Conservation (phyloP, 1,140 invertebrate genomes). For the Drosophila ogumai region DNA sequence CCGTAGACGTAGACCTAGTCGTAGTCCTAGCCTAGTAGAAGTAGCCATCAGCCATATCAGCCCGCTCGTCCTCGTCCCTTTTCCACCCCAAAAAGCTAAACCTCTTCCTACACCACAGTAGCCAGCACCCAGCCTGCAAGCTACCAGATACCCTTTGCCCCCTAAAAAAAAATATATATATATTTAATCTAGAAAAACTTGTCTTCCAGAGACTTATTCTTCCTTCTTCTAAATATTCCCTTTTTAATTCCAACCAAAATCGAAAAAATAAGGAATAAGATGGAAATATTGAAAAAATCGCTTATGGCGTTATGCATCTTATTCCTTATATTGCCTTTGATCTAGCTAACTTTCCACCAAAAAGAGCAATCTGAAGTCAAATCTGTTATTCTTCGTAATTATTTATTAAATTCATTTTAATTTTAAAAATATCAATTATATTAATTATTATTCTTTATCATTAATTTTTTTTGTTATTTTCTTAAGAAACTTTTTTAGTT, state of each 20-base stretch:
- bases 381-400: not conserved
- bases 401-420: not conserved
- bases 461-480: too few species aligned
- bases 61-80: not conserved
- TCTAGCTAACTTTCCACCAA: not conserved
- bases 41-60: constrained; percentile 21
- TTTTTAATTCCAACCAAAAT: not conserved
- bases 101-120: constrained; percentile 19
- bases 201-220: not conserved
- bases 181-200: not conserved
- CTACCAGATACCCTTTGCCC: not conserved
- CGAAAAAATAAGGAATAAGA: not conserved
- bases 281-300: not conserved
- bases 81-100: not conserved
- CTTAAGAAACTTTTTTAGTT: not conserved
- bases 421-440: too few species aligned
- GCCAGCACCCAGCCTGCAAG: constrained; percentile 16
- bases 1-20: constrained; percentile 34
- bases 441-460: too few species aligned
- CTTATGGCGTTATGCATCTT: not conserved
- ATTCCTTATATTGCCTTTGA: not conserved
- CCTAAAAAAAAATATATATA: too few species aligned
- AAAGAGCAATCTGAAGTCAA: constrained; percentile 1
- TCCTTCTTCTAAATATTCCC: not conserved
- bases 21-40: constrained; percentile 58